These are phyloP conservation scores for Sanderia malayensis DNA, from an alignment of 30 jellyfish, hydroid and myxozoan genomes.

Conservation along the genomic window DNA sequence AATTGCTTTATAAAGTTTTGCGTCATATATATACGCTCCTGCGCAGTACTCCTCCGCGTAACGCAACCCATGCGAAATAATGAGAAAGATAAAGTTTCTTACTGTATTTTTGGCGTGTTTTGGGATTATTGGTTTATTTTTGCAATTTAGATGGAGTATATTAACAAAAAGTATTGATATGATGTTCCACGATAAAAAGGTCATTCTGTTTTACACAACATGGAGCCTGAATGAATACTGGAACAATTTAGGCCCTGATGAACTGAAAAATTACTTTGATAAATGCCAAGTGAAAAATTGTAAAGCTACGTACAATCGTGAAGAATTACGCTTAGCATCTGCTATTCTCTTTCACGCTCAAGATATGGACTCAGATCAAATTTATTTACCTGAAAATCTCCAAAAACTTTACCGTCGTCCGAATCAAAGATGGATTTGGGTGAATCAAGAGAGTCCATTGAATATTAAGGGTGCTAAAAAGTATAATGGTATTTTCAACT, in stretches of 20 bases:
- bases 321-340: conserved; percentile 55
- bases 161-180: too few relatives aligned
- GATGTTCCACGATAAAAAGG: neutral
- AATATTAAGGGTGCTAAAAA: conserved; percentile 25
- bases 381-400: conserved; percentile 31
- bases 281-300: conserved; percentile 67
- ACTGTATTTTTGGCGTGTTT: neutral
- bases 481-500: conserved; percentile 74
- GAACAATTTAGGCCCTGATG: conserved; percentile 23
- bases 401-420: conserved; percentile 9
- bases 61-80: neutral
- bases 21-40: too few relatives aligned
- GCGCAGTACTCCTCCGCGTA: too few relatives aligned
- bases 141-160: too few relatives aligned
- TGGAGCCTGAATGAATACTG: conserved; percentile 44
- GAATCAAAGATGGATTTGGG: conserved; percentile 85
- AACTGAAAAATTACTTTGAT: conserved; percentile 13
- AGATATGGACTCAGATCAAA: conserved; percentile 57
- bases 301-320: conserved; percentile 63
- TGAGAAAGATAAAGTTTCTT: neutral
- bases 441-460: conserved; percentile 87
- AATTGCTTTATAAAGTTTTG: too few relatives aligned
- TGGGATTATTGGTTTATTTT: neutral
- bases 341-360: conserved; percentile 87
- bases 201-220: conserved; percentile 30